A percentile compares a stretch with the other conserved stretches of the same genome.
Conservation (phyloP, 2,113 vertebrate species). For the Parotia lawesii region DNA sequence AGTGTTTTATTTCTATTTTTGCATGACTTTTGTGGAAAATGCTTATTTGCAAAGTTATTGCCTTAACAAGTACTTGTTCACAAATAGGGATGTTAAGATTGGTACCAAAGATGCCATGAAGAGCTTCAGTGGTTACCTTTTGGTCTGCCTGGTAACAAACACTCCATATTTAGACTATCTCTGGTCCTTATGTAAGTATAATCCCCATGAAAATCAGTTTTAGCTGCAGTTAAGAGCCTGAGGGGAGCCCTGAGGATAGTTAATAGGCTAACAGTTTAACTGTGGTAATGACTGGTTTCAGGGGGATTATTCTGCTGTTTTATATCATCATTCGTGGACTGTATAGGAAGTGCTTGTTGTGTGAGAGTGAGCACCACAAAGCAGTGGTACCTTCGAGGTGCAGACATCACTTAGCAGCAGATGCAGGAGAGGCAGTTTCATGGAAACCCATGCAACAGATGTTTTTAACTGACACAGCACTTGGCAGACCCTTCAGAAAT, state of each 20-base stretch:
- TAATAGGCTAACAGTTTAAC: not conserved
- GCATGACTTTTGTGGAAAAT: not conserved
- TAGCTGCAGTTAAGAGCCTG: not conserved
- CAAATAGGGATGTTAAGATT: not conserved
- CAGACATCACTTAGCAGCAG: not conserved
- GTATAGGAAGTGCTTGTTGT: not conserved
- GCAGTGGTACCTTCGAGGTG: not conserved
- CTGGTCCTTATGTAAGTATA: constrained; percentile 18
- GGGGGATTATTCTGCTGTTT: not conserved
- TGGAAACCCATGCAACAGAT: rapidly evolving
- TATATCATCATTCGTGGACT: not conserved
- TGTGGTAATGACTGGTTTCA: not conserved
- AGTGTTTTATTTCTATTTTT: not conserved
- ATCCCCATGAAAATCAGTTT: constrained; percentile 20
- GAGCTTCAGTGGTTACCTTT: not conserved
- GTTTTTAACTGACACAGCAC: not conserved
- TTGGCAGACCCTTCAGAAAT: not conserved
- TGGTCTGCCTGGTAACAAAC: not conserved
- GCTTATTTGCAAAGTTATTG: not conserved
- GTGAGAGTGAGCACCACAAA: not conserved
- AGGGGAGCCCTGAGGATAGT: not conserved
- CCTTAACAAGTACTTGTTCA: not conserved
- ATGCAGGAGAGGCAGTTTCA: not conserved
- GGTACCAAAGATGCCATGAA: not conserved
- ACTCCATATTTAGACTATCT: not conserved